A percentile compares a stretch with the other conserved stretches of the same genome.
Conservation (phyloP, 1,140 invertebrate species). For the Drosophila parvula region DNA sequence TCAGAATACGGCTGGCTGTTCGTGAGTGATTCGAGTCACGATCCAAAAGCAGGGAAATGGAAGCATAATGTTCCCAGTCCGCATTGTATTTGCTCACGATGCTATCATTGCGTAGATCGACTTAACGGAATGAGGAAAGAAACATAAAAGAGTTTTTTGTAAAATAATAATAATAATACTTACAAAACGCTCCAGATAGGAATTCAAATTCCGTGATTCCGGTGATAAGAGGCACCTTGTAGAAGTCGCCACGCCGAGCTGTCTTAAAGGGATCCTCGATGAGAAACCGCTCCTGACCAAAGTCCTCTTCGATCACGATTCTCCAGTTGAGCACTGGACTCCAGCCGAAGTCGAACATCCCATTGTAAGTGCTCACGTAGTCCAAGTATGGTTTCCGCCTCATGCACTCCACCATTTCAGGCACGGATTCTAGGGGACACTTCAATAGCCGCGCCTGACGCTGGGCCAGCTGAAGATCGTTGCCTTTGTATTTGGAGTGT, state of each 20-base stretch:
- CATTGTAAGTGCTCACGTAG: slow-evolving; percentile 84
- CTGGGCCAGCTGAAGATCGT: slow-evolving; percentile 86
- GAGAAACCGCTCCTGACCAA: slow-evolving; percentile 88
- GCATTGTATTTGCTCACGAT: slow-evolving; percentile 77
- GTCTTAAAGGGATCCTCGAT: slow-evolving; percentile 86
- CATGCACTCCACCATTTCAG: slow-evolving; percentile 59
- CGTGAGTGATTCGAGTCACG: slow-evolving; percentile 84
- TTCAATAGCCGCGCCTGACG: slow-evolving; percentile 88
- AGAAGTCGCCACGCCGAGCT: slow-evolving; percentile 85
- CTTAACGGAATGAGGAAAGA: slow-evolving; percentile 14
- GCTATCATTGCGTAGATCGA: slow-evolving; percentile 56
- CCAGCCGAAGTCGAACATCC: slow-evolving; percentile 85
- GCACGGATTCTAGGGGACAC: slow-evolving; percentile 85
- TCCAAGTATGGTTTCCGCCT: slow-evolving; percentile 84
- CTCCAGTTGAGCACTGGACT: slow-evolving; percentile 86
- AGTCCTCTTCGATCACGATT: slow-evolving; percentile 88
- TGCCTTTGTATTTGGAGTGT: slow-evolving; percentile 71
- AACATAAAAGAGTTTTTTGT: not conserved
- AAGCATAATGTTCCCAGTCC: slow-evolving; percentile 85
- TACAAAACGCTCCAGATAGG: slow-evolving; percentile 84
- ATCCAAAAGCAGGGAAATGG: slow-evolving; percentile 86
- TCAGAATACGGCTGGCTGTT: slow-evolving; percentile 70
- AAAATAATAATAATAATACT: slow-evolving; percentile 48
- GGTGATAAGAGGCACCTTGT: slow-evolving; percentile 88
- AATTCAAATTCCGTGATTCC: slow-evolving; percentile 89